Percentiles rank a stretch among this genome's conserved stretches.
These are phyloP conservation scores for Cryptomyrus ogoouensis DNA, from an alignment of 2,113 vertebrate species.

Conservation along the genomic window DNA sequence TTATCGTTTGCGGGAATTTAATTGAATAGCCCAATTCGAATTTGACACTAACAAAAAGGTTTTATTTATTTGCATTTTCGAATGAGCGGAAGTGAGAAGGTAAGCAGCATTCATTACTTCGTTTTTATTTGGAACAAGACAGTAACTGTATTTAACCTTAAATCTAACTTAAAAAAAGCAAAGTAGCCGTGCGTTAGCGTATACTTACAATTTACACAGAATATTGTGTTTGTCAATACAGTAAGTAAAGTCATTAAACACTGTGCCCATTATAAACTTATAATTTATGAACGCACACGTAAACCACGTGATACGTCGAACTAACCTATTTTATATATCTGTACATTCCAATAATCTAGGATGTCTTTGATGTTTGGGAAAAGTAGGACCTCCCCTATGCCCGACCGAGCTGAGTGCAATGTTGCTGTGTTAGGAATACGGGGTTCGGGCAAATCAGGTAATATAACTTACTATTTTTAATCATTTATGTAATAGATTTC, in stretches of 20 bases:
- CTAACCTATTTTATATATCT: not conserved
- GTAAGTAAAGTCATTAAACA: not conserved
- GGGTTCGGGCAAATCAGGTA: conserved; percentile 81
- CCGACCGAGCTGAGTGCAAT: conserved; percentile 66
- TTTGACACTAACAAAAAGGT: not conserved
- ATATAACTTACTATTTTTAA: not conserved
- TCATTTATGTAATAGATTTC: not conserved
- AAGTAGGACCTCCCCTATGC: conserved; percentile 44
- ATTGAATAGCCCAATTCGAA: not conserved
- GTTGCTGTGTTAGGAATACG: conserved; percentile 74
- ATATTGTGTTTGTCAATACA: not conserved
- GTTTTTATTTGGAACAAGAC: not conserved
- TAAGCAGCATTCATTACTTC: not conserved
- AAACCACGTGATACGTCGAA: not conserved
- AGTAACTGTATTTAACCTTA: not conserved
- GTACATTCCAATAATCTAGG: not conserved
- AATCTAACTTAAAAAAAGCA: not conserved
- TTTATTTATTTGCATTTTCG: not conserved
- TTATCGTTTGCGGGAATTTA: not conserved
- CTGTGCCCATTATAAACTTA: not conserved
- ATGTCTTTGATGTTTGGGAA: conserved; percentile 64
- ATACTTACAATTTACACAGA: not conserved
- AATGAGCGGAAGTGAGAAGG: not conserved
- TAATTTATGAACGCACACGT: not conserved
- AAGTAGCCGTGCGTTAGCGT: not conserved